Base-by-base conservation (phyloP, 2,113 vertebrate species). In the Heterochromis multidens region DNA sequence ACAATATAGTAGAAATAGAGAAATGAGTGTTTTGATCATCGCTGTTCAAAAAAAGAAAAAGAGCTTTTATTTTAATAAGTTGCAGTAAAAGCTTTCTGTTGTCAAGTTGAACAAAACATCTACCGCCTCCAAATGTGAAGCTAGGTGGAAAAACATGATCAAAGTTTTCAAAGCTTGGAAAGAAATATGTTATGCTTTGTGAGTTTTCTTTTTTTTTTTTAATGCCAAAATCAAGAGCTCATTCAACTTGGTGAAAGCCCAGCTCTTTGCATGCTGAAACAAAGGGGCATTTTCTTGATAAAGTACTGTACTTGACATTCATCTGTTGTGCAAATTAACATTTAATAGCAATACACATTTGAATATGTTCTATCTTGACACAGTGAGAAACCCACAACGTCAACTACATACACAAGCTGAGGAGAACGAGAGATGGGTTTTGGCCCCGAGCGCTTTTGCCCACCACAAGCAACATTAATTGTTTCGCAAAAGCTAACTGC, bases 271-370 rank as follows among this genome's bases (percentile, higher is more conserved):
- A 83, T 65, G 78, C 67, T 85, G 57, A 93, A 93, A 91, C 83
- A 92, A 83, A 90, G 88, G 88, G 86, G 77, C 91, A 94, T 93
- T 94, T 89, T 83, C 82, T 93, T 94, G 93, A 94, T 92, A 90
- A 94, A 94, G 87, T 70, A 77, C 88, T 62, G 60, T 85, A 91
- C 88, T 93, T 94, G 88, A 86, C 90, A 82, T 91, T 94, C 91
- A 94, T 94, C 91, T 93, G 89, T 93, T 94, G 90, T 92, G 93
- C 89, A 95, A 95, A 95, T 94, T 93, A 95, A 93, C 91, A 92
- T 94, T 95, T 96, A 94, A 95, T 94, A 94, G 91, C 92, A 90
- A 91, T 81, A 87, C 93, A 86, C 89, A 94, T 95, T 93, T 94
- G 90, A 95, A 94, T 95, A 91, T 93, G 88, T 90, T 94, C 83